phyloP scores from a whole-genome alignment of 2,113 vertebrate species.

The Pogona vitticeps region DNA sequence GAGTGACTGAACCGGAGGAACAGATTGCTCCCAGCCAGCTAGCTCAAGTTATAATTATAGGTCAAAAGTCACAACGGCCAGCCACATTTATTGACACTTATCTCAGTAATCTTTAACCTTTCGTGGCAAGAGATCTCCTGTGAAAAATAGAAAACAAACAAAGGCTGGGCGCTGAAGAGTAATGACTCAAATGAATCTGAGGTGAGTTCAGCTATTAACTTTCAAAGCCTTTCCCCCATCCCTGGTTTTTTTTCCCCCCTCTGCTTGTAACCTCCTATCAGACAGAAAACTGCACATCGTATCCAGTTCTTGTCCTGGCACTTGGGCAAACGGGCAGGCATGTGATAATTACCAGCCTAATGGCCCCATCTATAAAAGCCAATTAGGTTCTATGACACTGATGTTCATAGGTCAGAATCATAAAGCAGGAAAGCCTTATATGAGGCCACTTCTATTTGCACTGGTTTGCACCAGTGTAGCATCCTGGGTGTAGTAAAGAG shows the following conservation, averaged over 20 bases:
- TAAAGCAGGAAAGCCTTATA: constrained; percentile 21
- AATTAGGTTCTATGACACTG: constrained; percentile 6
- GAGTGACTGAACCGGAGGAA: background rate
- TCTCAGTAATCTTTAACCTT: constrained; percentile 85
- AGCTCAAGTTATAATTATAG: constrained; percentile 61
- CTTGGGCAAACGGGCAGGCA: constrained; percentile 30
- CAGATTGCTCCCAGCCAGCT: constrained; percentile 47
- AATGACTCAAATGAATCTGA: constrained; percentile 62
- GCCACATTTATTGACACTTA: constrained; percentile 78
- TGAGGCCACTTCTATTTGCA: constrained; percentile 30
- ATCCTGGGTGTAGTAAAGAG: constrained; percentile 39
- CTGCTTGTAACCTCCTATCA: constrained; percentile 21
- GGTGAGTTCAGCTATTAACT: constrained; percentile 36
- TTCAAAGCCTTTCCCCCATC: background rate
- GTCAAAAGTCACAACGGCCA: constrained; percentile 79
- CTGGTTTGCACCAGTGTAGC: background rate
- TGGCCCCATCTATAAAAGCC: constrained; percentile 36
- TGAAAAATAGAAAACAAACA: constrained; percentile 80
- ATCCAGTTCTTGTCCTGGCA: constrained; percentile 28
- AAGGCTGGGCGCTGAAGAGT: constrained; percentile 73
- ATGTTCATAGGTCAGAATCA: constrained; percentile 35
- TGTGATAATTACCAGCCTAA: constrained; percentile 23
- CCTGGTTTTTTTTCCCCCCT: background rate
- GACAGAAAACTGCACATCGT: constrained; percentile 12
- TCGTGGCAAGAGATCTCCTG: constrained; percentile 76